phyloP scores from a whole-genome alignment of 2,888 invertebrate species.

The Nymphalis c-album region DNA sequence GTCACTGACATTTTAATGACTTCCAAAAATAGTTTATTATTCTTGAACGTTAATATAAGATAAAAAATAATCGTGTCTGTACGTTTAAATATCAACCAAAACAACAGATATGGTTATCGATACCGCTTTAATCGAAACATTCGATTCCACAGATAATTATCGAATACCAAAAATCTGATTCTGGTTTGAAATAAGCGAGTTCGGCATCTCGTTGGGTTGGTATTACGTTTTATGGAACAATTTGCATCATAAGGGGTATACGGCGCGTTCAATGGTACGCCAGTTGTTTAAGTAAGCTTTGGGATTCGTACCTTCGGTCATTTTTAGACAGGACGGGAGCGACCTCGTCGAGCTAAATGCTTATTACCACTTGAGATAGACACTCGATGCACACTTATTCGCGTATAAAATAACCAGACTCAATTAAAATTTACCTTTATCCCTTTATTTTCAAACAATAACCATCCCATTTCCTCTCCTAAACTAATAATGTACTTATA shows the following conservation, averaged over 20 bases:
- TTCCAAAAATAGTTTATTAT: background rate
- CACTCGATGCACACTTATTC: background rate
- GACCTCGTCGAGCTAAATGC: conserved; percentile 27
- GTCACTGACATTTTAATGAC: background rate
- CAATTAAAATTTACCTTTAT: background rate
- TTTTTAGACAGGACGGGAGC: conserved; percentile 33
- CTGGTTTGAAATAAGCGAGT: conserved; percentile 24
- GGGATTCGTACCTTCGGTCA: conserved; percentile 22
- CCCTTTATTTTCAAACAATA: background rate
- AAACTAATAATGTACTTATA: background rate
- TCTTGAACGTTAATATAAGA: background rate
- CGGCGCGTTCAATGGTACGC: conserved; percentile 22
- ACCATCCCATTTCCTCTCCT: background rate
- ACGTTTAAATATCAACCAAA: background rate
- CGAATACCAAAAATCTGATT: conserved; percentile 22
- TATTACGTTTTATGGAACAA: conserved; percentile 31
- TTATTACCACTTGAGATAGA: conserved; percentile 8
- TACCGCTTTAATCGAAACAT: conserved; percentile 17
- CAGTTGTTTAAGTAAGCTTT: conserved; percentile 22
- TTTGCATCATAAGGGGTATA: conserved; percentile 39
- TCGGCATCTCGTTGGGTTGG: conserved; percentile 25
- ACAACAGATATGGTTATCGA: conserved; percentile 10
- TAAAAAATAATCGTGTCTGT: background rate
- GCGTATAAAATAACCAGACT: background rate
- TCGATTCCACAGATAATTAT: conserved; percentile 16